Percentiles rank a stretch among this genome's conserved stretches.
Conservation (phyloP, 2,888 invertebrate genomes). For the Apamea crenata region DNA sequence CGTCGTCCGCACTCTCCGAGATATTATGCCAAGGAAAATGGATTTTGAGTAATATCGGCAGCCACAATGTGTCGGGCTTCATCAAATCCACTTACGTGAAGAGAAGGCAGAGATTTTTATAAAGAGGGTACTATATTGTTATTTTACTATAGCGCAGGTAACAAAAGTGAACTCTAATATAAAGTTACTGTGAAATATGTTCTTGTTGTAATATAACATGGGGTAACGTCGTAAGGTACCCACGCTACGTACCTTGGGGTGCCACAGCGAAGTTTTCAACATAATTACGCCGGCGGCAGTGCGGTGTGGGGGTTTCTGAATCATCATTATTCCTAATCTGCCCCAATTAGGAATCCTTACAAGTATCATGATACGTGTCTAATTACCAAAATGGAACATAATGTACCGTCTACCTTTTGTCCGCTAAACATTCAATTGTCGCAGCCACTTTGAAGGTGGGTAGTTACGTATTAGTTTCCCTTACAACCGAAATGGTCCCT, state of each 20-base stretch:
- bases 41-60: conserved; percentile 63
- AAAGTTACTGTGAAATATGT: conserved; percentile 28
- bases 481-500: conserved; percentile 15
- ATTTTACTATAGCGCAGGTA: neutral
- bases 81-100: conserved; percentile 22
- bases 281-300: conserved; percentile 47
- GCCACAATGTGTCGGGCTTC: conserved; percentile 37
- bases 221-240: conserved; percentile 13
- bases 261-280: conserved; percentile 52
- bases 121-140: conserved; percentile 1
- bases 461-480: conserved; percentile 30
- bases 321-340: conserved; percentile 71
- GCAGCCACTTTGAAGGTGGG: conserved; percentile 29
- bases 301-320: conserved; percentile 51
- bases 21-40: conserved; percentile 67
- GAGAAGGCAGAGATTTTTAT: conserved; percentile 9
- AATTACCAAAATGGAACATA: conserved; percentile 65
- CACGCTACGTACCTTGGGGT: conserved; percentile 25
- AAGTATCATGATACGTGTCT: conserved; percentile 67
- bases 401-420: conserved; percentile 46
- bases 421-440: conserved; percentile 42
- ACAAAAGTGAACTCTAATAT: conserved; percentile 9
- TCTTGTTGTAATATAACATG: conserved; percentile 31
- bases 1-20: conserved; percentile 54
- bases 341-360: conserved; percentile 73